Conservation (phyloP, 2,113 vertebrate species). For the Mus pahari region DNA sequence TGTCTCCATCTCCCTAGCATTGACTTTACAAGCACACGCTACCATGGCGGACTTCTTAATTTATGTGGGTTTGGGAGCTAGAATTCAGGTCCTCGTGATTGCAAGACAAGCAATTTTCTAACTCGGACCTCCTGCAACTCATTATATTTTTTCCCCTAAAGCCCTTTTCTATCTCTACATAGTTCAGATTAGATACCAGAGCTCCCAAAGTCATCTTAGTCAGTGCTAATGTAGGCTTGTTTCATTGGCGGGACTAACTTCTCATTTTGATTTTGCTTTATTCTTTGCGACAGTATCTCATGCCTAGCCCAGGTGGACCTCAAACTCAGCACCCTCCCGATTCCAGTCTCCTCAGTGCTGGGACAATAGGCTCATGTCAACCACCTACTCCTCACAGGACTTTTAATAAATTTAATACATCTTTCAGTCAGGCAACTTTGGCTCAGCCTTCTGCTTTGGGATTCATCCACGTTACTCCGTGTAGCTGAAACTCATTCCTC, state of each 20-base stretch:
- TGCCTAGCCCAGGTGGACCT: neutral
- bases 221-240: neutral
- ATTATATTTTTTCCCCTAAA: neutral
- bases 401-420: neutral
- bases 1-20: neutral
- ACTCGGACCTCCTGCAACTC: no score
- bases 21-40: no score
- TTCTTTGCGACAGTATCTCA: neutral
- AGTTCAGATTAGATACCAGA: neutral
- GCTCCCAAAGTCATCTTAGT: neutral
- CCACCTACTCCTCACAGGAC: neutral
- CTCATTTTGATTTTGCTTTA: neutral
- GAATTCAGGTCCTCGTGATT: neutral
- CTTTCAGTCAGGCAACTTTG: neutral
- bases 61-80: neutral
- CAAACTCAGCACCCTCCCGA: neutral
- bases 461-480: neutral
- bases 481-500: conserved; percentile 28
- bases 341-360: neutral
- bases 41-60: neutral
- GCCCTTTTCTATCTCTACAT: neutral
- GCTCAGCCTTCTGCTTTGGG: neutral
- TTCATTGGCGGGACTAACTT: neutral
- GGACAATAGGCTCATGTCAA: neutral
- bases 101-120: neutral